These are phyloP conservation scores for Syngnathoides biaculeatus DNA, from an alignment of 2,113 vertebrate genomes.

Conservation along the genomic window DNA sequence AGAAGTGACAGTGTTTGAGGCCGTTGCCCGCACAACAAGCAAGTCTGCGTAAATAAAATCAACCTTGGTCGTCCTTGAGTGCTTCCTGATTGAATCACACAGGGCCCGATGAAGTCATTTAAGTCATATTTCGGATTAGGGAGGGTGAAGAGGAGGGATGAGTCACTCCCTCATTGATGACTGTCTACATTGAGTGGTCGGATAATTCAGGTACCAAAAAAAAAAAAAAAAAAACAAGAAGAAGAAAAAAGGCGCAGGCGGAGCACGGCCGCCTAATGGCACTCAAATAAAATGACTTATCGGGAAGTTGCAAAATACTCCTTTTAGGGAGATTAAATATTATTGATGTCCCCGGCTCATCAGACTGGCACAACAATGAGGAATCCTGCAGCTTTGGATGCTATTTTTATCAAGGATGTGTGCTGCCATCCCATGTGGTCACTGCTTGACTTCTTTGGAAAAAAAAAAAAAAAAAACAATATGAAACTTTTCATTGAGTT, in stretches of 20 bases:
- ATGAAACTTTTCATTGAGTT: neutral
- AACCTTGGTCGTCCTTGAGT: slow-evolving; percentile 75
- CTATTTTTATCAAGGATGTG: slow-evolving; percentile 20
- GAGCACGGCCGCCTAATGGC: slow-evolving; percentile 64
- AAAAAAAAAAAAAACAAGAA: slow-evolving; percentile 56
- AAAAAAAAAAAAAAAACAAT: slow-evolving; percentile 9
- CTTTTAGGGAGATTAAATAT: slow-evolving; percentile 77
- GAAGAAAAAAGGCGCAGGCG: slow-evolving; percentile 42
- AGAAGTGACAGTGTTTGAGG: slow-evolving; percentile 24
- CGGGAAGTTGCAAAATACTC: slow-evolving; percentile 68
- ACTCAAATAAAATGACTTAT: slow-evolving; percentile 75
- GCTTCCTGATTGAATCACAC: slow-evolving; percentile 75
- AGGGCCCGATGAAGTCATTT: slow-evolving; percentile 64
- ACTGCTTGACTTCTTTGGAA: neutral
- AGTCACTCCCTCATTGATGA: slow-evolving; percentile 70
- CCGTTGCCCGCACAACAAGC: slow-evolving; percentile 29
- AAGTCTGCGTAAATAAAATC: slow-evolving; percentile 62
- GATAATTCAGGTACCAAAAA: slow-evolving; percentile 69
- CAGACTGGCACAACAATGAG: slow-evolving; percentile 37
- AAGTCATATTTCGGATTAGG: slow-evolving; percentile 64
- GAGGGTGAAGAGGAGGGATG: slow-evolving; percentile 51
- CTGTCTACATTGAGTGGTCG: slow-evolving; percentile 64
- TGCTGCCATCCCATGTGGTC: slow-evolving; percentile 9
- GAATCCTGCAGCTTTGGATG: slow-evolving; percentile 23
- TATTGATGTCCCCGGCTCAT: slow-evolving; percentile 40